Percentiles rank a stretch among this genome's conserved stretches.
Conservation (phyloP, 2,113 vertebrate species). For the Scatophagus argus region DNA sequence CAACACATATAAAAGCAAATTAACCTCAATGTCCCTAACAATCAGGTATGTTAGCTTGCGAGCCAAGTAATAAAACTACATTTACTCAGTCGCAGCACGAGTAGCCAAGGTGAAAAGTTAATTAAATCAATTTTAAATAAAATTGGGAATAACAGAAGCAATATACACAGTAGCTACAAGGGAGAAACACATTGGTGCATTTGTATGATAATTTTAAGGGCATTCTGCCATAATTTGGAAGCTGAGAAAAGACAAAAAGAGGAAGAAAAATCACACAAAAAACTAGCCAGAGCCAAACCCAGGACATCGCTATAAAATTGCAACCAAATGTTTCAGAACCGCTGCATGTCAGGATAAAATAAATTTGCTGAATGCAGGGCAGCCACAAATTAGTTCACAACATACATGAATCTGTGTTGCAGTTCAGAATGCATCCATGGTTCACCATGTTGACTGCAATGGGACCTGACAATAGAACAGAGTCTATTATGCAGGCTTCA, state of each 20-base stretch:
- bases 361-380: neutral
- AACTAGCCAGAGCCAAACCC: neutral
- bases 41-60: conserved; percentile 36
- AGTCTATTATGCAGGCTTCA: neutral
- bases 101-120: conserved; percentile 27
- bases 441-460: neutral
- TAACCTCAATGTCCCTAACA: conserved; percentile 42
- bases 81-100: conserved; percentile 12
- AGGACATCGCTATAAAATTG: neutral
- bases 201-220: neutral
- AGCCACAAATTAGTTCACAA: neutral
- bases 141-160: conserved; percentile 25
- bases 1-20: conserved; percentile 51
- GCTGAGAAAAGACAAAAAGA: neutral
- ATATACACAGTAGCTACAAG: neutral
- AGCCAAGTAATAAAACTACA: conserved; percentile 16
- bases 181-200: neutral
- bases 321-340: neutral
- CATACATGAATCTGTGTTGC: neutral
- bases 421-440: neutral
- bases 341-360: neutral
- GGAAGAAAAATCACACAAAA: too few species aligned
- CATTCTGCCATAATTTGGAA: neutral
- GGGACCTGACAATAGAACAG: neutral
- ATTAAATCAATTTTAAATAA: conserved; percentile 37